A percentile compares a stretch with the other conserved stretches of the same genome.
Conservation (phyloP, 2,113 vertebrate genomes). For the Xiphorhynchus elegans region DNA sequence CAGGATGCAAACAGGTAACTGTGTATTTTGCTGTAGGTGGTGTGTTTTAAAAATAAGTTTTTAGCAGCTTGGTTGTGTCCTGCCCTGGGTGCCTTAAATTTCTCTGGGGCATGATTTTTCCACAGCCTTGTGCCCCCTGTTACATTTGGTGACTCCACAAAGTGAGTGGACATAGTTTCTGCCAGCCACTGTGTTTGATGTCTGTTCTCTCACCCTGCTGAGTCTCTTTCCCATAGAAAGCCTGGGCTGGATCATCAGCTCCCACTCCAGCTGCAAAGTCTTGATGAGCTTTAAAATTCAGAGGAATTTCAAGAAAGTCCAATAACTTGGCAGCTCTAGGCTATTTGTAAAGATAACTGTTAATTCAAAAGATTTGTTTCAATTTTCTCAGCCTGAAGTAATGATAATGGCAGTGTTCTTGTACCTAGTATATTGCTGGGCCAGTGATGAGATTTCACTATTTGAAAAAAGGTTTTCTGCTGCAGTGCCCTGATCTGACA, state of each 20-base stretch:
- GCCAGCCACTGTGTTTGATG: neutral
- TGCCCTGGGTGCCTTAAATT: neutral
- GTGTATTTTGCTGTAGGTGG: neutral
- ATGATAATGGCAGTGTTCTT: neutral
- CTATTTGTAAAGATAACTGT: neutral
- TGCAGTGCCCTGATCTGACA: neutral
- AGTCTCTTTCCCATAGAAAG: neutral
- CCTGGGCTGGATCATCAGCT: neutral
- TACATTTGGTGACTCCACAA: neutral
- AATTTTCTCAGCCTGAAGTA: neutral
- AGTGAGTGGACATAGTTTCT: neutral
- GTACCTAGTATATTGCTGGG: neutral
- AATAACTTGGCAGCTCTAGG: neutral
- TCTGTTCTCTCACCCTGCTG: neutral
- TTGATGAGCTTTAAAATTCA: slow-evolving; percentile 1
- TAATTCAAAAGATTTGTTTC: neutral
- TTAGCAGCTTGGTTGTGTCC: neutral
- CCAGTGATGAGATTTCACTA: neutral
- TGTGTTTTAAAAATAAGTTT: neutral
- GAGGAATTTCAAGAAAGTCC: neutral
- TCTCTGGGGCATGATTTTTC: neutral
- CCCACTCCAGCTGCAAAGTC: neutral
- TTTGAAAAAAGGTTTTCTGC: neutral
- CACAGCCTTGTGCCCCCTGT: neutral
- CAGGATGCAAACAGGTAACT: neutral